phyloP scores from a whole-genome alignment of 2,797 vertebrate species.

The Falco rusticolus region DNA sequence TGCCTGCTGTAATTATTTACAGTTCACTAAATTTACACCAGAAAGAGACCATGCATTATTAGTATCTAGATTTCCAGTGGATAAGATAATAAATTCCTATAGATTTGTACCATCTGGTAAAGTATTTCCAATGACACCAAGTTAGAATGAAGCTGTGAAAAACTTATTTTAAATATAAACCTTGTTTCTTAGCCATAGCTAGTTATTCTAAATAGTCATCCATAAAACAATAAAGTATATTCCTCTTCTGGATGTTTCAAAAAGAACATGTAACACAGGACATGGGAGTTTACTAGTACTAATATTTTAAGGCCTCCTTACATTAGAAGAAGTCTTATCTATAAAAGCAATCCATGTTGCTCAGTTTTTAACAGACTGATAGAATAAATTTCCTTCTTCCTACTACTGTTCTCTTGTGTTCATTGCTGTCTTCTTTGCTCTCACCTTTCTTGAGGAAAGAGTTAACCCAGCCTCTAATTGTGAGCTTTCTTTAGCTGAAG shows the following conservation, averaged over 20 bases:
- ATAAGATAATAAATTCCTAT: neutral
- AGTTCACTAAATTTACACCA: neutral
- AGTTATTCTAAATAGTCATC: neutral
- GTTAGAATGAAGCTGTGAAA: neutral
- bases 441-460: slow-evolving; percentile 7
- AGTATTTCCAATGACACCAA: neutral
- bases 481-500: slow-evolving; percentile 37
- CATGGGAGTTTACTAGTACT: neutral
- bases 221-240: neutral
- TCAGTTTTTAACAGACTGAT: neutral
- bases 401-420: neutral
- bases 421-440: neutral
- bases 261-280: neutral
- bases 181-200: neutral
- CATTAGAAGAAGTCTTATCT: neutral
- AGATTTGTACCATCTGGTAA: neutral
- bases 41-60: neutral
- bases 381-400: neutral
- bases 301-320: neutral
- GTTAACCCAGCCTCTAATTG: slow-evolving; percentile 32
- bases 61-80: neutral
- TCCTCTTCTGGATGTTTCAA: neutral
- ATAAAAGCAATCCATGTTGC: neutral
- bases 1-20: neutral
- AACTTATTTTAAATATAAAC: neutral